phyloP scores from a whole-genome alignment of 1,140 invertebrate genomes.

The Drosophila melanogaster region DNA sequence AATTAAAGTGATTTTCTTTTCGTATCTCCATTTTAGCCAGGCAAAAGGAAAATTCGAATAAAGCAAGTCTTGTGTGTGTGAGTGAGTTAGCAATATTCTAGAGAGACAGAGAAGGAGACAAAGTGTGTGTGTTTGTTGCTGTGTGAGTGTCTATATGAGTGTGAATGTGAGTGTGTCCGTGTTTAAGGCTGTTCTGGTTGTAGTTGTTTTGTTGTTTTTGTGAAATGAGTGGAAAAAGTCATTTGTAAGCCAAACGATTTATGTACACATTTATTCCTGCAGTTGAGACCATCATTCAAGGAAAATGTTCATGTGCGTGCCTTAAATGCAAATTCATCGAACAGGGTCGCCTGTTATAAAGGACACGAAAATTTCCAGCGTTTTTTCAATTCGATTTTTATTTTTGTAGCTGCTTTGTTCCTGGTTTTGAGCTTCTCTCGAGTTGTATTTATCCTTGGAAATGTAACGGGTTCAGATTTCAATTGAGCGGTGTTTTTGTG shows the following conservation, averaged over 20 bases:
- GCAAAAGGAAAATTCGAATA: conserved; percentile 54
- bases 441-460: conserved; percentile 44
- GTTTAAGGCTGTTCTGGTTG: conserved; percentile 41
- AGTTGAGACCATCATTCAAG: conserved; percentile 83
- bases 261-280: conserved; percentile 78
- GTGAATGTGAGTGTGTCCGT: conserved; percentile 36
- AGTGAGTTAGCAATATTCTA: conserved; percentile 50
- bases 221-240: conserved; percentile 80
- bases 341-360: conserved; percentile 68
- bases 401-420: conserved; percentile 17
- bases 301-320: conserved; percentile 79
- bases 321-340: conserved; percentile 81
- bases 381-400: conserved; percentile 1
- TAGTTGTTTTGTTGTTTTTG: conserved; percentile 61
- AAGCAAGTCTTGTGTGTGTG: conserved; percentile 62
- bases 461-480: conserved; percentile 47
- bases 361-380: conserved; percentile 72
- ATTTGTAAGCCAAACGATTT: conserved; percentile 81
- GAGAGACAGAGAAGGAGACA: conserved; percentile 48
- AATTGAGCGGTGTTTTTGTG: conserved; percentile 28
- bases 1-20: conserved; percentile 86
- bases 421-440: conserved; percentile 11
- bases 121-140: conserved; percentile 25
- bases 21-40: conserved; percentile 50
- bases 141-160: conserved; percentile 10